Percentiles rank a stretch among this genome's conserved stretches.
Evolutionary conservation across 2,888 invertebrate genomes (phyloP).

Genomic region (Rhamnusium bicolor): DNA sequence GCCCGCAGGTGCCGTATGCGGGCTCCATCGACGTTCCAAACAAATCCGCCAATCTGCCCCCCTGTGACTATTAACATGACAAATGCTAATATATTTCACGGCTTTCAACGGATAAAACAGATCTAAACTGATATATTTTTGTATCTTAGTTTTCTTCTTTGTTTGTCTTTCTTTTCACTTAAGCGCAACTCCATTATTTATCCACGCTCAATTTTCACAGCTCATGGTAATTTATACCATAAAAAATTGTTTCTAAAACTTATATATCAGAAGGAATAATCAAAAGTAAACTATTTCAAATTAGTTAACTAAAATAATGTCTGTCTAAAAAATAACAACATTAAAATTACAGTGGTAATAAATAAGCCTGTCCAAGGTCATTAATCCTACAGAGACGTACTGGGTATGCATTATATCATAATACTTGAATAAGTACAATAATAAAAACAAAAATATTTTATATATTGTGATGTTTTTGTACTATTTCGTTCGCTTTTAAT

Average conservation of each 20-base stretch:
- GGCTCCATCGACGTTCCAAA: slow-evolving; percentile 61
- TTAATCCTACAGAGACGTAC: too few relatives aligned
- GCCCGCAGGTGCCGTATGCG: slow-evolving; percentile 65
- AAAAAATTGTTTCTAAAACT: background rate
- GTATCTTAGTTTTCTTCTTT: slow-evolving; percentile 61
- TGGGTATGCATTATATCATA: too few relatives aligned
- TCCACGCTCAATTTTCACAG: slow-evolving; percentile 22
- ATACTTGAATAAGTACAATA: too few relatives aligned
- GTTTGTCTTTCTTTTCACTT: slow-evolving; percentile 58
- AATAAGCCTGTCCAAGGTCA: too few relatives aligned
- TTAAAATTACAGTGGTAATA: too few relatives aligned
- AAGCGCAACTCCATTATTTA: slow-evolving; percentile 56
- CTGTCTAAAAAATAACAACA: too few relatives aligned
- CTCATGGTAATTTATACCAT: background rate
- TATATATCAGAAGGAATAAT: too few relatives aligned
- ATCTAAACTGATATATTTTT: slow-evolving; percentile 68
- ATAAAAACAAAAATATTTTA: too few relatives aligned
- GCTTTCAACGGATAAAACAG: slow-evolving; percentile 69
- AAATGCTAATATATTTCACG: slow-evolving; percentile 72
- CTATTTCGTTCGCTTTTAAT: too few relatives aligned
- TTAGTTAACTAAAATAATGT: too few relatives aligned
- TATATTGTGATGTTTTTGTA: too few relatives aligned
- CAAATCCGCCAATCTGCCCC: slow-evolving; percentile 70
- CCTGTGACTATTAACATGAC: slow-evolving; percentile 71
- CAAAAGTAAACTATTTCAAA: background rate